A percentile compares a stretch with the other conserved stretches of the same genome.
These are phyloP conservation scores for Bolinopsis microptera DNA, from an alignment of 37 sponge, comb jelly and placozoan species.

Conservation along the genomic window DNA sequence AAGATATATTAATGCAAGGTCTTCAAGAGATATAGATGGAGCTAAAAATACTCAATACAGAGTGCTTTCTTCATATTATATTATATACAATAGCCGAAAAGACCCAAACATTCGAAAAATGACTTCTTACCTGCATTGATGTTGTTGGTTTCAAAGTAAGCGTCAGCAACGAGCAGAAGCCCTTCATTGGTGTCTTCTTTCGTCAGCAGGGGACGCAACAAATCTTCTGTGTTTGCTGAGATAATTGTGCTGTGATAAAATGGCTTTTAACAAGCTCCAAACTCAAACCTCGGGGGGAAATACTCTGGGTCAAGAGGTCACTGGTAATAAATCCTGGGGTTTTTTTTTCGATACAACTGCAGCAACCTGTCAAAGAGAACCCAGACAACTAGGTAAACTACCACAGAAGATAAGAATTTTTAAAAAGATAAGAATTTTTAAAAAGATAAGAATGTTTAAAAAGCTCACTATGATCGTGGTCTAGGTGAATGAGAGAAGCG, in stretches of 20 bases:
- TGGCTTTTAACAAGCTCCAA: too few relatives aligned
- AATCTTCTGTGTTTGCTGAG: neutral
- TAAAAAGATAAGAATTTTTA: too few relatives aligned
- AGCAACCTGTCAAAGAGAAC: too few relatives aligned
- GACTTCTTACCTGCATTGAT: neutral
- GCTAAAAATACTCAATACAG: too few relatives aligned
- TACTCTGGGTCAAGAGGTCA: neutral
- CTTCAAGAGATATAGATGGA: too few relatives aligned
- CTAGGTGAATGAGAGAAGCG: neutral
- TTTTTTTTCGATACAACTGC: too few relatives aligned
- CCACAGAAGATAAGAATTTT: neutral
- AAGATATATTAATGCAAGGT: neutral
- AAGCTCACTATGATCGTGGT: neutral
- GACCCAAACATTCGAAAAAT: too few relatives aligned
- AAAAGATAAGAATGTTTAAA: too few relatives aligned
- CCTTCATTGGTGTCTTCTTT: neutral
- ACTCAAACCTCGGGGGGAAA: too few relatives aligned
- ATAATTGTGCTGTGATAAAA: neutral
- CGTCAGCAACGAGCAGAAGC: neutral
- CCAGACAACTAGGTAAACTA: too few relatives aligned
- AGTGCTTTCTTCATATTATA: too few relatives aligned
- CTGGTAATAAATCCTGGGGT: neutral
- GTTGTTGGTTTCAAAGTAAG: neutral
- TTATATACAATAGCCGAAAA: too few relatives aligned
- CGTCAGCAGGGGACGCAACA: neutral